phyloP scores from a whole-genome alignment of 37 sponge, comb jelly and placozoan species.

The Dysidea cf. avara region DNA sequence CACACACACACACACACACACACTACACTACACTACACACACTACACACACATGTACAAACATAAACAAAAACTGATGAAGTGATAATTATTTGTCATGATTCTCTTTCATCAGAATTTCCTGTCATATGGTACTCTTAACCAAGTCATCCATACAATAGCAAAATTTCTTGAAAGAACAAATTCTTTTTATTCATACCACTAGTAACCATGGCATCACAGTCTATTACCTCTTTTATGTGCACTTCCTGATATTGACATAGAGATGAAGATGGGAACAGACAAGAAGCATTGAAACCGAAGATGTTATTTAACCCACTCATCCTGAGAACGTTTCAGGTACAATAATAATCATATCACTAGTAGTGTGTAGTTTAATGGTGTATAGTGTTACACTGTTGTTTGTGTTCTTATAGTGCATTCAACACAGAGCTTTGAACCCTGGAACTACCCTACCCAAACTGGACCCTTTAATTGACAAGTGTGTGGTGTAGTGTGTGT shows the following conservation, averaged over 20 bases:
- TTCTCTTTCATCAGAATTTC: no score
- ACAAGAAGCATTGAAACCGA: slow-evolving; percentile 73
- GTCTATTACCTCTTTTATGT: neutral
- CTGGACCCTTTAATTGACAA: slow-evolving; percentile 52
- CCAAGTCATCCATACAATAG: neutral
- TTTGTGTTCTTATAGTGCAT: slow-evolving; percentile 46
- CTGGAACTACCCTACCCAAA: slow-evolving; percentile 62
- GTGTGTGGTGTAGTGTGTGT: slow-evolving; percentile 7
- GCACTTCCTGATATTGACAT: neutral
- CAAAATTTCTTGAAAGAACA: neutral
- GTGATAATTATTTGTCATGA: no score
- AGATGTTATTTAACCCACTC: slow-evolving; percentile 71
- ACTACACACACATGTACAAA: no score
- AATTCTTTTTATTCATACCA: neutral
- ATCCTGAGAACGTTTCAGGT: slow-evolving; percentile 82
- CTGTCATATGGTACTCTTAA: no score
- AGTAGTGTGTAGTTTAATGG: neutral
- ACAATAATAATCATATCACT: neutral
- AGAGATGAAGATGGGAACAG: slow-evolving; percentile 70
- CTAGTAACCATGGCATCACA: no score
- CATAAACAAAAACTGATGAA: no score
- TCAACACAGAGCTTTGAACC: slow-evolving; percentile 63
- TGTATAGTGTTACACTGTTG: neutral
- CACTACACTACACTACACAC: no score
- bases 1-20: no score